Base-by-base conservation (phyloP, 2,113 vertebrate genomes). In the Nycticebus coucang region DNA sequence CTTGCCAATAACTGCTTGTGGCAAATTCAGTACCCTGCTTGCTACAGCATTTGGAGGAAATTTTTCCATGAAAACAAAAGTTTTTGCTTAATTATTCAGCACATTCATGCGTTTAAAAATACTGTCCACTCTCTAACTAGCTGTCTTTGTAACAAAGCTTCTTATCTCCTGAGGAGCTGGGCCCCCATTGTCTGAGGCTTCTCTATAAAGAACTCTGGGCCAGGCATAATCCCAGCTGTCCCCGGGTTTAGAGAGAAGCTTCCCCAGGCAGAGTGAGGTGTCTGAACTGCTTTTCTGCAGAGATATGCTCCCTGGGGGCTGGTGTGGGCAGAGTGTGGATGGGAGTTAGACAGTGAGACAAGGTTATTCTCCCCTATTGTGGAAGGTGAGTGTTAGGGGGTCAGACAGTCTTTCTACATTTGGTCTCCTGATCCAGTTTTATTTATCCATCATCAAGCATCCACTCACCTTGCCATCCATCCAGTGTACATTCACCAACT, bases 21-120 rank as follows among this genome's bases (percentile, higher is more conserved):
- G 96, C 93, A 87, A 94, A 94, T 97, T 96, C 80, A 68, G 83
- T 87, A 33, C 45, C 71, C 66, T 37, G 66, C 89, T 90, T 89
- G 91, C 95, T 91, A 68, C 45, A 91, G 88, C 75, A 95, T 93
- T 95, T 95, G 95, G 96, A 97, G 80, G 89, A 94, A 75, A 64
- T 50, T 94, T 89, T 69, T 45, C 89, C 92, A 82, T 62, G 77
- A 95, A 97, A 97, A 96, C 75, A 95, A 88, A 97, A 96, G 78
- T 87, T 96, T 97, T 96, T 96, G 84, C 94, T 94, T 97, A 96
- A 96, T 96, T 97, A 97, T 96, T 97, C 88, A 97, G 79, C 97
- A 97, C 69, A 95, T 30, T 95, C 85, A 83, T 92, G 74, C 22
- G 4, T 96, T 97, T 97, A 97, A 97, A 97, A 97, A 95, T 95